Evolutionary conservation across 2,797 vertebrate species (phyloP), one percentile per base, ranked within the genome.

Genomic region (Anabacerthia variegaticeps): DNA sequence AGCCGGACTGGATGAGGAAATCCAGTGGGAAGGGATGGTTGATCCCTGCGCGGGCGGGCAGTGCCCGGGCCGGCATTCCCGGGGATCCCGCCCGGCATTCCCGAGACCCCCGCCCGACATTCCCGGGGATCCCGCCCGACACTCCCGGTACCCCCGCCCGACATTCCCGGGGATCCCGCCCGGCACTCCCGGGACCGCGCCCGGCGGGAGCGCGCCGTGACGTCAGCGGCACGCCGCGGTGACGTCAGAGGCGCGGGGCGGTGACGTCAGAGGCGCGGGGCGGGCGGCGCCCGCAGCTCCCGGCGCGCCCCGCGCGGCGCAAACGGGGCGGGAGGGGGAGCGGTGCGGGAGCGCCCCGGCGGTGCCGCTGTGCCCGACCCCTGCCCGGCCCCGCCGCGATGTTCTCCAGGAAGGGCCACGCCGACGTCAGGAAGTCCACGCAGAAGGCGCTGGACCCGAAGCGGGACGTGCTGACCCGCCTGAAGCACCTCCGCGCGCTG

Each of bases 401-500:
- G 99, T 99, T 99, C 98, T 99, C 99, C 97, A 98, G 99, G 97
- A 98, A 98, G 97, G 98, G 98, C 91, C 99, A 99, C 98, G 99
- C 99, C 95, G 99, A 99, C 96, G 99, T 99, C 98, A 99, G 99
- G 98, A 99, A 99, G 98, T 99, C 99, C 98, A 98, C 98, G 97
- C 99, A 99, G 99, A 99, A 99, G 98, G 99, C 99, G 98, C 98
- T 99, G 98, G 99, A 99, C 98, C 99, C 99, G 97, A 99, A 99
- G 98, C 99, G 99, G 98, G 99, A 99, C 97, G 98, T 99, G 15
- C 97, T 99, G 92, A 99, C 99, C 91, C 99, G 99, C 54, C 98
- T 99, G 93, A 99, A 99, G 97, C 99, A 99, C 98, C 99, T 99
- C 93, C 98, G 99, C 62, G 98, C 99, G 30, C 98, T 99, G 97